Evolutionary conservation across 1,140 invertebrate genomes (phyloP), one percentile per base, ranked within the genome.

Genomic region (Propsilocerus akamusi): DNA sequence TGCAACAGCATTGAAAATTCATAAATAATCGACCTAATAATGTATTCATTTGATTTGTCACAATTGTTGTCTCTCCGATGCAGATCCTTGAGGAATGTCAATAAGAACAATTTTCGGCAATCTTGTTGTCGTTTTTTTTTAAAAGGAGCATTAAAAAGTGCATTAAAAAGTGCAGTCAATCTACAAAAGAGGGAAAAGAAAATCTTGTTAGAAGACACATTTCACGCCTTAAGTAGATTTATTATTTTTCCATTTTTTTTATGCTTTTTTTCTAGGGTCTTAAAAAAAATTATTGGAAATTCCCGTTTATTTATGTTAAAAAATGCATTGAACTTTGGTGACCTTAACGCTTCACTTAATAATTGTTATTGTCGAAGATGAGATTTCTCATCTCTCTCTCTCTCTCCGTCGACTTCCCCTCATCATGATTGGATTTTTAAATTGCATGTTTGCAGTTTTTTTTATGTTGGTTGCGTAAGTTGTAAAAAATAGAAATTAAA

Each of bases 171-270:
- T 41, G 34, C 34, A 41, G 17, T 41, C 14, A 17, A 30, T 30
- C 10, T n/a, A 30, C 10, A n/a, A n/a, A 11, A 30, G 28, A 30
- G 6, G 6, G 5, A 10, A 5, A 20, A 41, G 17, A 20, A 41
- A 17, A 41, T 41, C 34, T 41, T 41, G 34, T 41, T 41, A 41
- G n/a, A 30, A n/a, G n/a, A 20, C 11, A 41, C 34, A 41, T 41
- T 41, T 41, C 34, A 41, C 34, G 34, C 34, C 34, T 17, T 41
- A 17, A 41, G 34, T 41, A 41, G 34, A 41, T 41, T 41, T 41
- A 41, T 41, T 41, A 41, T 41, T 41, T 20, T 41, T n/a, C 22
- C 8, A 41, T 41, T 41, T 20, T 41, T 41, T 17, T 11, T 30
- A 30, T n/a, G n/a, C n/a, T n/a, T n/a, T n/a, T n/a, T n/a, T n/a